Conservation (phyloP, 2,113 vertebrate species). For the Tetrax tetrax region DNA sequence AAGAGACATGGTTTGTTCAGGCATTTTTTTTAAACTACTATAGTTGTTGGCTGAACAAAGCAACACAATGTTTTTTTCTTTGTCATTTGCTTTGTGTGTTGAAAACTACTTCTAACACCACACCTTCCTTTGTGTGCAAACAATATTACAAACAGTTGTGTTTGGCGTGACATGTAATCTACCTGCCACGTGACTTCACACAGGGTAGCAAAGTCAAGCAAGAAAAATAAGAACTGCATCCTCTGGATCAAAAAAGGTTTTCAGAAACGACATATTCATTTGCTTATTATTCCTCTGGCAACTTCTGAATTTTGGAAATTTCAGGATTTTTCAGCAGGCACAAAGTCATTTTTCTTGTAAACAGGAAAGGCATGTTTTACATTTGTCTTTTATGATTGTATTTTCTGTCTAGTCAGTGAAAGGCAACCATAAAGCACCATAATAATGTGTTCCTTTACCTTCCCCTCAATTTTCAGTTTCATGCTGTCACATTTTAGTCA, state of each 20-base stretch:
- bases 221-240: neutral
- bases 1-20: neutral
- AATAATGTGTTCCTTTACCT: neutral
- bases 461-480: neutral
- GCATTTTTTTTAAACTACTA: neutral
- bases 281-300: neutral
- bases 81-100: neutral
- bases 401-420: neutral
- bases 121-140: constrained; percentile 11
- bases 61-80: neutral
- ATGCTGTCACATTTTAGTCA: neutral
- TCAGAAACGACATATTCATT: neutral
- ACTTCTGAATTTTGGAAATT: neutral
- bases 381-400: neutral
- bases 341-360: neutral
- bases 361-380: neutral
- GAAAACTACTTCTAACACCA: neutral
- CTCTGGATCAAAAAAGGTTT: neutral
- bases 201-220: neutral
- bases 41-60: neutral
- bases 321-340: neutral
- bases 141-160: neutral
- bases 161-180: neutral
- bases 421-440: neutral
- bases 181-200: neutral